phyloP scores from a whole-genome alignment of 2,888 invertebrate genomes.

The Dione juno region DNA sequence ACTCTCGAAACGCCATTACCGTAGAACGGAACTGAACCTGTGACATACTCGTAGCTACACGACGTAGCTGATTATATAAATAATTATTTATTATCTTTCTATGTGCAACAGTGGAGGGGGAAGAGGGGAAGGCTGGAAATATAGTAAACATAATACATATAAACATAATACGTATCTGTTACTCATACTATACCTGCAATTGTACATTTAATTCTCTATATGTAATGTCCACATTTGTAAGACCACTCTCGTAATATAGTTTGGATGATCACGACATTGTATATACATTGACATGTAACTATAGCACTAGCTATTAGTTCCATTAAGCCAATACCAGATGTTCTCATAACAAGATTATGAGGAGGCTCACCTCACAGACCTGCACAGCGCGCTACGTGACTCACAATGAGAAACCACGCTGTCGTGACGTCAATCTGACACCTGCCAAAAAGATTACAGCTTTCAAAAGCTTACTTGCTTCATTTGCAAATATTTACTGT shows the following conservation, averaged over 20 bases:
- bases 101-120: no score
- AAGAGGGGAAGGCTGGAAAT: no score
- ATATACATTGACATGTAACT: neutral
- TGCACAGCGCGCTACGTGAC: constrained; percentile 4
- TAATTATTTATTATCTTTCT: no score
- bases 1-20: no score
- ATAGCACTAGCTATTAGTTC: constrained; percentile 5
- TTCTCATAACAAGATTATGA: constrained; percentile 21
- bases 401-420: neutral
- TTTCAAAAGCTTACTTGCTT: constrained; percentile 19
- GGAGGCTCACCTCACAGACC: constrained; percentile 20
- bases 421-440: constrained; percentile 28
- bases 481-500: constrained; percentile 20
- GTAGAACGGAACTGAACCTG: no score
- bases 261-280: neutral
- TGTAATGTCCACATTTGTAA: neutral
- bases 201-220: neutral
- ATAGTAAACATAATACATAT: no score
- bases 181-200: no score
- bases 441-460: constrained; percentile 33
- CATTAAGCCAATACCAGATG: constrained; percentile 24
- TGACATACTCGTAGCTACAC: no score
- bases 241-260: neutral
- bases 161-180: no score
- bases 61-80: no score